phyloP scores from a whole-genome alignment of 2,797 vertebrate species.

The Acanthopagrus latus region DNA sequence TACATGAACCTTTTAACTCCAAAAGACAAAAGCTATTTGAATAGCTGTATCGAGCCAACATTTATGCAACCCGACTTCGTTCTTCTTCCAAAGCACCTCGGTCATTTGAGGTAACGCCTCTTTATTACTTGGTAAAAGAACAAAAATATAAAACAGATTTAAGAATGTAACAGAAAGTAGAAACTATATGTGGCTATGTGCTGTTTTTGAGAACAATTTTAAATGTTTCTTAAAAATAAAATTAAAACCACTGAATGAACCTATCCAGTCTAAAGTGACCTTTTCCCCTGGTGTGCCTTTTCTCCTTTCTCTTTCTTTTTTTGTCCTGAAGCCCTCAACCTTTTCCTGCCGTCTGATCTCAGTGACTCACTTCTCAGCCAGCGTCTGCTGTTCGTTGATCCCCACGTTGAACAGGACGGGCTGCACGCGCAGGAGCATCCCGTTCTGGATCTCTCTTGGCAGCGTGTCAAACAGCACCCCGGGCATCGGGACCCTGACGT shows the following conservation, averaged over 20 bases:
- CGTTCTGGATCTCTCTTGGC: conserved; percentile 97
- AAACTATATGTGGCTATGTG: too few species aligned
- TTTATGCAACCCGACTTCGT: too few species aligned
- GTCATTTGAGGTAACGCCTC: too few species aligned
- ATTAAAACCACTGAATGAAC: neutral
- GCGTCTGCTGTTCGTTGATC: conserved; percentile 98
- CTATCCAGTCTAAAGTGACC: neutral
- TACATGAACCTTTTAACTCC: too few species aligned
- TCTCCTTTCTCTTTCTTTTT: neutral
- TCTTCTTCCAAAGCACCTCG: too few species aligned
- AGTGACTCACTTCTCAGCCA: conserved; percentile 95
- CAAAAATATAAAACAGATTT: too few species aligned
- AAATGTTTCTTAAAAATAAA: too few species aligned
- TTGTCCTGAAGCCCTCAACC: neutral
- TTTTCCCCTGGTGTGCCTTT: neutral
- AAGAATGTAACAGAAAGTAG: too few species aligned
- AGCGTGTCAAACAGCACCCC: conserved; percentile 93
- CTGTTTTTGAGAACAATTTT: too few species aligned
- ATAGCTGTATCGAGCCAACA: too few species aligned
- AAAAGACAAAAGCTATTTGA: too few species aligned
- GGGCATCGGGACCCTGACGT: conserved; percentile 94
- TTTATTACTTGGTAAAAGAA: too few species aligned
- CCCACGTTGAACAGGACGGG: conserved; percentile 97
- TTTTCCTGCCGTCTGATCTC: conserved; percentile 45
- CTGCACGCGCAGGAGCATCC: conserved; percentile 97